Conservation (phyloP, 2,113 vertebrate species). For the Pseudonaja textilis region DNA sequence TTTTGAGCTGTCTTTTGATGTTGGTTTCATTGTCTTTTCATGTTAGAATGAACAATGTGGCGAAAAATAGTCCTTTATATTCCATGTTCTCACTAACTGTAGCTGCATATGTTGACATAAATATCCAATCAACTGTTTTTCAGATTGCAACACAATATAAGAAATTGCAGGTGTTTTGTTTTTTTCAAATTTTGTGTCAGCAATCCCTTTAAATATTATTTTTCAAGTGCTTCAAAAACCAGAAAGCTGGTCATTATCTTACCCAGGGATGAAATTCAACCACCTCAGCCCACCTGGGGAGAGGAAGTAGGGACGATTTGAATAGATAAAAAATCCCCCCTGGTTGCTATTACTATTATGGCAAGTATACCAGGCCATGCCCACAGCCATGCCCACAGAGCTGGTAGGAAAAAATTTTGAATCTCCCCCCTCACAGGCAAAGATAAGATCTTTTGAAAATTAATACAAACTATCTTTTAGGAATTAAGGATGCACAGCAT, state of each 20-base stretch:
- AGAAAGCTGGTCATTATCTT: not conserved
- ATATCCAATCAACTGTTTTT: not conserved
- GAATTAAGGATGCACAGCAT: constrained; percentile 17
- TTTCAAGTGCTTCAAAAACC: not conserved
- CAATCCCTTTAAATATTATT: not conserved
- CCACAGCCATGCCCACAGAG: too few species aligned
- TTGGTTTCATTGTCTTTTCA: not conserved
- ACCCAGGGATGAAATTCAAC: not conserved
- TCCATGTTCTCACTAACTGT: not conserved
- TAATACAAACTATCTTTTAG: constrained; percentile 32
- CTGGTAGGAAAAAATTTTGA: too few species aligned
- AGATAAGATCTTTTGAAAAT: rapidly evolving
- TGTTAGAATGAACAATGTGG: not conserved
- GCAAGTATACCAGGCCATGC: too few species aligned
- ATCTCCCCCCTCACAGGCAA: not conserved
- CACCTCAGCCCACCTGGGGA: too few species aligned
- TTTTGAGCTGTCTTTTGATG: not conserved
- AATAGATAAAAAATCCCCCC: too few species aligned
- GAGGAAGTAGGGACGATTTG: too few species aligned
- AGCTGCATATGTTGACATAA: not conserved
- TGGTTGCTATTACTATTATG: too few species aligned
- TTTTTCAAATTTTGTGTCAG: not conserved
- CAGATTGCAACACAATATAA: not conserved
- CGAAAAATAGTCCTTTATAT: not conserved
- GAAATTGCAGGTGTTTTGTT: not conserved